A percentile compares a stretch with the other conserved stretches of the same genome.
Evolutionary conservation across 2,113 vertebrate species (phyloP).

Genomic region (Rhinogobius similis): DNA sequence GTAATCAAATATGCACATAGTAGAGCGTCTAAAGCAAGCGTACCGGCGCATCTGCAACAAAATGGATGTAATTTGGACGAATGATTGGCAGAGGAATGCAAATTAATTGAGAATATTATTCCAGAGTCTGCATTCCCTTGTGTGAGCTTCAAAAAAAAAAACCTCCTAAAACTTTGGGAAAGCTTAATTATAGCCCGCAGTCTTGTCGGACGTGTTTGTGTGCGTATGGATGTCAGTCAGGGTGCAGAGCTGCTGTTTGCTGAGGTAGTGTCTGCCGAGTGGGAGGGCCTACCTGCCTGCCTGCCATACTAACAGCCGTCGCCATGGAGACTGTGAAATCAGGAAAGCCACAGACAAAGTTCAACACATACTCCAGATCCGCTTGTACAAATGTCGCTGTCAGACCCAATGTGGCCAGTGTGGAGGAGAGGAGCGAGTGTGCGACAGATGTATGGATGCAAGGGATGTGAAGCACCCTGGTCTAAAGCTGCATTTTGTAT

Average conservation of each 20-base stretch:
- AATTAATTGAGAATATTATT: background rate
- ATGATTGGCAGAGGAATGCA: conserved; percentile 1
- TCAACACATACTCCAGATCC: conserved; percentile 25
- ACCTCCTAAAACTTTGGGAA: conserved; percentile 20
- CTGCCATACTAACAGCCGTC: conserved; percentile 45
- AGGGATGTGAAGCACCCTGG: background rate
- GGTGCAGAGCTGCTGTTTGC: conserved; percentile 28
- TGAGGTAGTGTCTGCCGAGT: conserved; percentile 25
- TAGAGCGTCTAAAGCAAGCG: conserved; percentile 12
- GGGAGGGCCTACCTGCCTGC: conserved; percentile 36
- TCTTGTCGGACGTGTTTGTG: background rate
- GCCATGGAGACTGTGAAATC: conserved; percentile 55
- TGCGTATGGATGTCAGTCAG: background rate
- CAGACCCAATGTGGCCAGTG: conserved; percentile 1
- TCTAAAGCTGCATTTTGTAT: background rate
- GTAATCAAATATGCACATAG: conserved; percentile 27
- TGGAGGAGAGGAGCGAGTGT: conserved; percentile 1
- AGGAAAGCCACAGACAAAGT: conserved; percentile 27
- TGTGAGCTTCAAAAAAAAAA: conserved; percentile 7
- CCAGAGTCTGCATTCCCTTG: background rate
- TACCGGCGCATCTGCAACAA: conserved; percentile 1
- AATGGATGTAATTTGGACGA: conserved; percentile 1
- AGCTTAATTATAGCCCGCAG: background rate
- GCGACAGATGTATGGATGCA: background rate
- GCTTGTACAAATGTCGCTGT: conserved; percentile 27